A percentile compares a stretch with the other conserved stretches of the same genome.
These are phyloP conservation scores for Protobothrops flavoviridis DNA, from an alignment of 2,113 vertebrate species.

Conservation along the genomic window DNA sequence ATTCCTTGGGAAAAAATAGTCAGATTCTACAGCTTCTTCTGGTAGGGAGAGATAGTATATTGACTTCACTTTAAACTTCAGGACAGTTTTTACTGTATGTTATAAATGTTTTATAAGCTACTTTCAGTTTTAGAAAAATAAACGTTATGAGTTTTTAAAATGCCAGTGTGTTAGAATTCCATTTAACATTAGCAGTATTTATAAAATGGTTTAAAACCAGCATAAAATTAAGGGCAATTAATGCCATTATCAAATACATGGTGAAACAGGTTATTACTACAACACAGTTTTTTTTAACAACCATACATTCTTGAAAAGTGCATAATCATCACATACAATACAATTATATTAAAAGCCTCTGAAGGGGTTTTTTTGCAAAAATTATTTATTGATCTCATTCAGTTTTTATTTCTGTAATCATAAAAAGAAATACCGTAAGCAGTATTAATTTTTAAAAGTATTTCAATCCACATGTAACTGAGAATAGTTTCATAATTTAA, in stretches of 20 bases:
- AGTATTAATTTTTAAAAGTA: not conserved
- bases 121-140: not conserved
- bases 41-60: not conserved
- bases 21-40: not conserved
- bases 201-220: not conserved
- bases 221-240: accelerated
- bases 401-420: conserved; percentile 30
- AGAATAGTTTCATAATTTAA: not conserved
- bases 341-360: not conserved
- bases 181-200: not conserved
- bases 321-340: not conserved
- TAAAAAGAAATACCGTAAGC: not conserved
- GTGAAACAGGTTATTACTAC: not conserved
- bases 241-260: not conserved
- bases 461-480: not conserved
- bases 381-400: not conserved
- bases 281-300: not conserved
- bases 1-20: not conserved
- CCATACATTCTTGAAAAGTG: not conserved
- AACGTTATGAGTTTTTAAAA: not conserved
- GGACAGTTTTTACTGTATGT: not conserved
- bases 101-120: not conserved
- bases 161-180: not conserved
- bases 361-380: conserved; percentile 1
- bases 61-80: not conserved